Evolutionary conservation across 2,113 vertebrate genomes (phyloP).

Genomic region (Poecile atricapillus): DNA sequence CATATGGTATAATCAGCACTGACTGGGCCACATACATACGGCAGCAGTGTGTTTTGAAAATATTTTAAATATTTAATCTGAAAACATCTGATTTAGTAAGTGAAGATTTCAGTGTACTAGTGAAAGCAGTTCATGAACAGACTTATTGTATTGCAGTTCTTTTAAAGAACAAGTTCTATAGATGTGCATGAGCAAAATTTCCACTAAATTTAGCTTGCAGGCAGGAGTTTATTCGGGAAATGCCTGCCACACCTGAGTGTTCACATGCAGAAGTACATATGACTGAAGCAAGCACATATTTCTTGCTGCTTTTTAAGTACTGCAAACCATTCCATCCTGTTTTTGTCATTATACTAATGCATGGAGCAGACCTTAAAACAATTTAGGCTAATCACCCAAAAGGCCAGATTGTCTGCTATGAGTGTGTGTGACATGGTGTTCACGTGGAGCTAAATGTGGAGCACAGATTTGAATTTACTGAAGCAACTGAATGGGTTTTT

Average conservation of each 20-base stretch:
- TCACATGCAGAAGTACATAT: background rate
- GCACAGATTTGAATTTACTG: background rate
- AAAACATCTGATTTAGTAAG: background rate
- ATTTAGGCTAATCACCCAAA: background rate
- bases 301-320: background rate
- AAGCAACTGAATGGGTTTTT: background rate
- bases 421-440: background rate
- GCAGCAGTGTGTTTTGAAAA: background rate
- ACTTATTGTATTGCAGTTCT: background rate
- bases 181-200: background rate
- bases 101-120: background rate
- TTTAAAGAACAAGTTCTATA: background rate
- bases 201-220: background rate
- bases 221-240: background rate
- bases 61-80: background rate
- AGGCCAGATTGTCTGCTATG: background rate
- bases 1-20: background rate
- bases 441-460: background rate
- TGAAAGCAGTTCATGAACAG: background rate
- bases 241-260: background rate
- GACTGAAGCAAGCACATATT: background rate
- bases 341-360: background rate
- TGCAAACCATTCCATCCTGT: background rate
- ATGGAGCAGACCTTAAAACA: background rate
- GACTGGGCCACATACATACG: background rate